Conservation (phyloP, 2,113 vertebrate species). For the Carlito syrichta region DNA sequence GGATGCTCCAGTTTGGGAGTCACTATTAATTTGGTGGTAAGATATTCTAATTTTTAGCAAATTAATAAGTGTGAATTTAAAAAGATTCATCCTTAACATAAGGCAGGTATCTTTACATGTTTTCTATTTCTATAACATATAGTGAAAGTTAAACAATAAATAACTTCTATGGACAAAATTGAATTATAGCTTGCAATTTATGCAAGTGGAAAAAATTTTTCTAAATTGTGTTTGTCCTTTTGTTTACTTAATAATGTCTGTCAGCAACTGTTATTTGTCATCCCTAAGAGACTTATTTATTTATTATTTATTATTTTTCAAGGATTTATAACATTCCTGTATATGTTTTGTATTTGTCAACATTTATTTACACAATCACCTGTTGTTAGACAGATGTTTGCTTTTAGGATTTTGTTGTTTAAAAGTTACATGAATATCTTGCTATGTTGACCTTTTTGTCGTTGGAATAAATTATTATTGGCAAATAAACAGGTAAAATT, state of each 20-base stretch:
- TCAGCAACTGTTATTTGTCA: neutral
- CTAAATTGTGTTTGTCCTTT: neutral
- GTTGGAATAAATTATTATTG: neutral
- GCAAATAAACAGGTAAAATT: neutral
- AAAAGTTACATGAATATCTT: neutral
- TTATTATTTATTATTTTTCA: neutral
- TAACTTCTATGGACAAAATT: neutral
- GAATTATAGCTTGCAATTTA: neutral
- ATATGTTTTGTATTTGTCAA: neutral
- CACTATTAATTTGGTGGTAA: neutral
- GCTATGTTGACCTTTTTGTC: neutral
- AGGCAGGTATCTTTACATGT: neutral
- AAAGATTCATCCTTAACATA: neutral
- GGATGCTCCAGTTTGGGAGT: neutral
- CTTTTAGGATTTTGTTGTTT: neutral
- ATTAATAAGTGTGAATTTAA: neutral
- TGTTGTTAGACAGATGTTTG: neutral
- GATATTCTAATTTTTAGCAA: slow-evolving; percentile 7
- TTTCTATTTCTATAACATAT: neutral
- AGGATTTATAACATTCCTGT: neutral
- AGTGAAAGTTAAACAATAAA: neutral
- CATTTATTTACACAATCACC: neutral
- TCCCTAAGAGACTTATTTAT: neutral
- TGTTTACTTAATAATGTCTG: neutral
- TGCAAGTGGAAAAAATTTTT: neutral